phyloP scores from a whole-genome alignment of 1,140 invertebrate genomes.

The Drosophila persimilis region DNA sequence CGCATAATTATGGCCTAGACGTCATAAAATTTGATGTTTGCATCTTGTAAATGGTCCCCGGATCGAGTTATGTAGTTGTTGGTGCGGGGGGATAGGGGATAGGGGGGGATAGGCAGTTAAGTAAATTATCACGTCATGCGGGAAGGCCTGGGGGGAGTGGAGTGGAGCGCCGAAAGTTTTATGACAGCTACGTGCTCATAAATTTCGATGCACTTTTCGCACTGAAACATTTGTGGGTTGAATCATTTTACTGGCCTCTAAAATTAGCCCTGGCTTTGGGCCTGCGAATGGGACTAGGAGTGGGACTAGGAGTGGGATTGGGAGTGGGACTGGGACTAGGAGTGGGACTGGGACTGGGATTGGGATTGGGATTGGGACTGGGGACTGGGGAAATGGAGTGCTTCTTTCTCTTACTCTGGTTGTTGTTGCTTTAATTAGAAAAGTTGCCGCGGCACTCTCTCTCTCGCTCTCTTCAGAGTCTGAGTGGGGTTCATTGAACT shows the following conservation, averaged over 20 bases:
- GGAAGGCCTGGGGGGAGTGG: conserved; percentile 1
- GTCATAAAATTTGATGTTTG: conserved; percentile 71
- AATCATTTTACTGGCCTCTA: conserved; percentile 55
- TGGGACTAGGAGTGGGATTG: background rate
- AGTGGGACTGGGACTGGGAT: background rate
- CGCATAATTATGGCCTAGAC: conserved; percentile 69
- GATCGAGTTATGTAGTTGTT: conserved; percentile 34
- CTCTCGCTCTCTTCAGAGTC: background rate
- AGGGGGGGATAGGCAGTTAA: conserved; percentile 23
- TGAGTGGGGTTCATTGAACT: conserved; percentile 26
- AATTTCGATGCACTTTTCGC: conserved; percentile 52
- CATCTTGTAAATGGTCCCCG: conserved; percentile 55
- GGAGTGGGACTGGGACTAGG: background rate
- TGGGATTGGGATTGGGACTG: no score
- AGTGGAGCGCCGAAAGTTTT: conserved; percentile 41
- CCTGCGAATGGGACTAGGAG: background rate
- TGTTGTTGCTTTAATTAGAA: conserved; percentile 63
- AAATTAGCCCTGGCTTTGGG: conserved; percentile 10
- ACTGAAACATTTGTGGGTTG: conserved; percentile 25
- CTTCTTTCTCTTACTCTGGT: background rate
- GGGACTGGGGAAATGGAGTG: background rate
- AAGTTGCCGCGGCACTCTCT: conserved; percentile 40
- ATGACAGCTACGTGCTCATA: conserved; percentile 69
- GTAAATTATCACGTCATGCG: conserved; percentile 63
- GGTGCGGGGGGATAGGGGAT: background rate